Conservation (phyloP, 2,113 vertebrate species). For the Labeo catla region DNA sequence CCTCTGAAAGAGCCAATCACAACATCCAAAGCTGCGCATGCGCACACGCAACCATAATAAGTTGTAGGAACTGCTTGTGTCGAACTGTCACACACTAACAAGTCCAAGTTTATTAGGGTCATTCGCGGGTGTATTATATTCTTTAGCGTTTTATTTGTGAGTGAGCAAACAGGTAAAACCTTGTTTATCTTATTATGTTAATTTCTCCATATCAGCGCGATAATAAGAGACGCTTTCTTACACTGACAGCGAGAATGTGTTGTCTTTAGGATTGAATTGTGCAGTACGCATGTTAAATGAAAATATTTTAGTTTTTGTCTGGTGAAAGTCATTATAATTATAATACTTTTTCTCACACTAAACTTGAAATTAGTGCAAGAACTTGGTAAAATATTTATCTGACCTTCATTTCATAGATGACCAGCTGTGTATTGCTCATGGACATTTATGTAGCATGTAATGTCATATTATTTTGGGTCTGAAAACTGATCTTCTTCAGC, state of each 20-base stretch:
- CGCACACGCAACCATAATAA: background rate
- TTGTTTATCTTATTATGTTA: background rate
- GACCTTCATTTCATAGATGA: background rate
- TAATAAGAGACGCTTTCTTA: background rate
- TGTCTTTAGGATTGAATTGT: background rate
- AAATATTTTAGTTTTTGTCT: background rate
- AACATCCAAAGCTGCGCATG: background rate
- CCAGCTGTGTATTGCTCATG: background rate
- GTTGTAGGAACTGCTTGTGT: background rate
- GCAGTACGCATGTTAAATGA: background rate
- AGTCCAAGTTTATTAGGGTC: slow-evolving; percentile 32
- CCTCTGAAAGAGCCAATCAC: slow-evolving; percentile 5
- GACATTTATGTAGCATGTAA: background rate
- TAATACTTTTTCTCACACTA: background rate
- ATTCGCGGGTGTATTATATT: background rate
- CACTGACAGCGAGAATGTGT: background rate
- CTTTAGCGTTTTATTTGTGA: background rate
- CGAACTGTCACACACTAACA: slow-evolving; percentile 4
- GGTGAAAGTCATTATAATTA: background rate
- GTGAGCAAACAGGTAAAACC: slow-evolving; percentile 14
- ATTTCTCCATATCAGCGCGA: background rate
- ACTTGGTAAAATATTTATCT: background rate
- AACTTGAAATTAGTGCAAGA: too few relatives aligned
- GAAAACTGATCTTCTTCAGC: background rate
- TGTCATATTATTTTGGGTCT: background rate